Evolutionary conservation across 2,113 vertebrate species (phyloP), one percentile per base, ranked within the genome.

Genomic region (Neoarius graeffei): DNA sequence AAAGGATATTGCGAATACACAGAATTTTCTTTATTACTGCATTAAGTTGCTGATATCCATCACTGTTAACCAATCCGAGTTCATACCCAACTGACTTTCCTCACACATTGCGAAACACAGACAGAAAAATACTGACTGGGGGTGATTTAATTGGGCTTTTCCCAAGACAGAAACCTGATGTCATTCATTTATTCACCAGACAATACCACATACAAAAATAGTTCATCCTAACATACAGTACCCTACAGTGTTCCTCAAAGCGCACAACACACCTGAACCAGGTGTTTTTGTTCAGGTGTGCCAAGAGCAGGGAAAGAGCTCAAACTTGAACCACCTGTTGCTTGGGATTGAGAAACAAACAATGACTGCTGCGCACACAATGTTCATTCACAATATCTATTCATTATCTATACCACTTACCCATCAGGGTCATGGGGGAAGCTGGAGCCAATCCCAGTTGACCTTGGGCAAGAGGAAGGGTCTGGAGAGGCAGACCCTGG

Each of bases 1-100:
- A 83, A 67, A 54, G 62, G 42, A 84, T 67, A 25, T 67, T 67
- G 62, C 62, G 20, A 52, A 84, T 67, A 67, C 67, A 54, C 35
- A 27, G 42, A 67, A 30, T 23, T 67, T 83, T 66, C 25, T 52
- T 67, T 67, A 27, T 67, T 67, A 67, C 62, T 67, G 82, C 48
- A 82, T 82, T 7, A 81, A 30, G 56, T 59, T 59, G 25, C 27
- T 59, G 20, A 54, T 82, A 82, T 52, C 19, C 27, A n/a, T 48
- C 59, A 83, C 10, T 66, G 20, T 84, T 50, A 5, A 4, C 5
- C 48, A 81, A 20, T 59, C 50, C 2, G 23, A 60, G 19, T 1
- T 64, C 5, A 14, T 42, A 11, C 1, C 2, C 0, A 10, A 59
- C 8, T 8, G 0, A 23, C 35, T 83, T 64, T 62, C 30, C 35